Evolutionary conservation across 1,140 invertebrate species (phyloP).

Genomic region (Formica exsecta): DNA sequence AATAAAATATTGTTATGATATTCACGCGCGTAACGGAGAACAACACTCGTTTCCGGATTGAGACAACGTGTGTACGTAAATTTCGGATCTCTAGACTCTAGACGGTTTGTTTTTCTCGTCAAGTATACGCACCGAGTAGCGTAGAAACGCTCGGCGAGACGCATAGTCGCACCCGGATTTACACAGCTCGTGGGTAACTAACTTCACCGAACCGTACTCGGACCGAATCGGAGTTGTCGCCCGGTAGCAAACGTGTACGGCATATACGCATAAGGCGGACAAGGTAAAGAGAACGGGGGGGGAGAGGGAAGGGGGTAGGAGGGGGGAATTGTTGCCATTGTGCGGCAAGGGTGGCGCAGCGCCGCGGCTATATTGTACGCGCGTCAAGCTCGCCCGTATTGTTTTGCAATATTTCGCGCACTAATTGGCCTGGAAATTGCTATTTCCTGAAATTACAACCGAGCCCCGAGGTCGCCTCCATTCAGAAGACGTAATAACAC

Average conservation of each 20-base stretch:
- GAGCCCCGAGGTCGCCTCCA: slow-evolving; percentile 45
- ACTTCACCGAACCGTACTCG: slow-evolving; percentile 11
- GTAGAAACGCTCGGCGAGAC: slow-evolving; percentile 19
- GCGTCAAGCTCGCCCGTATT: slow-evolving; percentile 74
- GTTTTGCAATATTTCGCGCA: slow-evolving; percentile 80
- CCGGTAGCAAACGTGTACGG: neutral
- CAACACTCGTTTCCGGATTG: neutral
- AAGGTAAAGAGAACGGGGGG: neutral
- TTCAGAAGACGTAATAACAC: slow-evolving; percentile 66
- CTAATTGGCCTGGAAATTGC: slow-evolving; percentile 81
- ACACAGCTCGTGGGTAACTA: slow-evolving; percentile 7
- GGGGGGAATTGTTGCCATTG: slow-evolving; percentile 32
- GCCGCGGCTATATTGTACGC: slow-evolving; percentile 71
- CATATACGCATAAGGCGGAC: slow-evolving; percentile 1
- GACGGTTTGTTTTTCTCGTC: neutral
- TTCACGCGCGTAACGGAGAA: neutral
- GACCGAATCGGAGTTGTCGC: slow-evolving; percentile 30
- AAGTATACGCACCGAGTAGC: neutral
- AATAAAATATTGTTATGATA: neutral
- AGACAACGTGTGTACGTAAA: neutral
- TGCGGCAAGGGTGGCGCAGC: slow-evolving; percentile 23
- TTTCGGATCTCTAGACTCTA: neutral
- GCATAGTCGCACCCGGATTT: slow-evolving; percentile 7
- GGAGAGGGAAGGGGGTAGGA: neutral
- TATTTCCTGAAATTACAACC: slow-evolving; percentile 76